Evolutionary conservation across 1,140 invertebrate species (phyloP).

Genomic region (Onthophagus taurus): DNA sequence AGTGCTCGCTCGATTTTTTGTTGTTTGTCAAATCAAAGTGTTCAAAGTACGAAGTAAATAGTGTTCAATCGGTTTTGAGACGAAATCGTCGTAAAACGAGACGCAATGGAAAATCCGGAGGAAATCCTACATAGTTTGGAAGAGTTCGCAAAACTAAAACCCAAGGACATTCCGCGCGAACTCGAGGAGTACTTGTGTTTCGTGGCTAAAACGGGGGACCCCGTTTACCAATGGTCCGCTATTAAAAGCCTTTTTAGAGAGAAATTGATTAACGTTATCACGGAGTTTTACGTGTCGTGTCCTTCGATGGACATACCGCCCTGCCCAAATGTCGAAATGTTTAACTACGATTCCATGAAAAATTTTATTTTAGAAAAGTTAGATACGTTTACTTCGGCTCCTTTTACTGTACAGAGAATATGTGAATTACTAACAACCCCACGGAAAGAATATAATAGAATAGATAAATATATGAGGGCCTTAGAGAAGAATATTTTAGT

Average conservation of each 20-base stretch:
- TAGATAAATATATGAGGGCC: constrained; percentile 93
- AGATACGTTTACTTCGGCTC: constrained; percentile 77
- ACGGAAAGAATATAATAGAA: constrained; percentile 86
- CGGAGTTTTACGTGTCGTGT: constrained; percentile 73
- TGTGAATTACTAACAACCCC: constrained; percentile 88
- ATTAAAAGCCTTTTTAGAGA: constrained; percentile 80
- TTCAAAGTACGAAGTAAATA: constrained; percentile 1
- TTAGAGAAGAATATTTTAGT: constrained; percentile 91
- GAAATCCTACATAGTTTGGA: constrained; percentile 71
- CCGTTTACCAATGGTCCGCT: constrained; percentile 83
- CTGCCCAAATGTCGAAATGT: constrained; percentile 83
- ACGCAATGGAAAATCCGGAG: constrained; percentile 72
- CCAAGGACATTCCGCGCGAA: constrained; percentile 74
- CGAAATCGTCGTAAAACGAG: no score
- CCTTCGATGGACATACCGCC: constrained; percentile 60
- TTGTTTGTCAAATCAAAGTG: constrained; percentile 13
- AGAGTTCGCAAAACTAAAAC: constrained; percentile 75
- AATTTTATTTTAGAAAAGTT: constrained; percentile 72
- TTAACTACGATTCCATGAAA: constrained; percentile 85
- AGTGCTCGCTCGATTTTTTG: constrained; percentile 1
- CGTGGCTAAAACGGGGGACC: constrained; percentile 90
- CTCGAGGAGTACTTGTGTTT: constrained; percentile 83
- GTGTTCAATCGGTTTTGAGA: constrained; percentile 2
- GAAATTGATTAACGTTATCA: constrained; percentile 78
- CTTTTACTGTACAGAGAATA: constrained; percentile 92